Conservation (phyloP, 1,140 invertebrate species). For the Cotesia typhae region DNA sequence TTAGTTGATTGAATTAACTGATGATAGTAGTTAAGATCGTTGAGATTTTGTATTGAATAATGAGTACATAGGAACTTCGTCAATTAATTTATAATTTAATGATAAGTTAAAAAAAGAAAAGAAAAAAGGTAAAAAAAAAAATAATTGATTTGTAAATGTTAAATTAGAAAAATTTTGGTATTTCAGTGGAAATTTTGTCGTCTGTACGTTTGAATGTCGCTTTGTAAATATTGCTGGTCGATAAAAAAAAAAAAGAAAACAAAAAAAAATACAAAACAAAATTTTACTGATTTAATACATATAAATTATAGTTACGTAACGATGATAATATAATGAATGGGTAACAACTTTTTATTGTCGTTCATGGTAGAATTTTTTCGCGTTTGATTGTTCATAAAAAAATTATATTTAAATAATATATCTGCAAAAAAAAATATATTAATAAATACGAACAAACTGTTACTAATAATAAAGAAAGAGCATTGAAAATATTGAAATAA, state of each 20-base stretch:
- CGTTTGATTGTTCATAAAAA: slow-evolving; percentile 25
- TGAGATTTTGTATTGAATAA: too few species aligned
- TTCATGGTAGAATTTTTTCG: slow-evolving; percentile 32
- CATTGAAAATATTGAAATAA: neutral
- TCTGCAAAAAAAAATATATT: neutral
- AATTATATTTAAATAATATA: slow-evolving; percentile 3
- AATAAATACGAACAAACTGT: neutral
- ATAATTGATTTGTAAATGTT: neutral
- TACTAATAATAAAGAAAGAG: neutral
- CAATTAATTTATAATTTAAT: too few species aligned
- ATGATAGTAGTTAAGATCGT: too few species aligned
- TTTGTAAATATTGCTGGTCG: slow-evolving; percentile 41
- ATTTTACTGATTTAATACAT: slow-evolving; percentile 34
- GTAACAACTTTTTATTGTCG: slow-evolving; percentile 22
- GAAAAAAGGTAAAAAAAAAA: slow-evolving; percentile 24
- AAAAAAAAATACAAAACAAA: slow-evolving; percentile 6
- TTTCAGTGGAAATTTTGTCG: neutral
- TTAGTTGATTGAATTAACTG: too few species aligned
- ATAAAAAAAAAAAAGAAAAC: slow-evolving; percentile 5
- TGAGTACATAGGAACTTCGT: too few species aligned
- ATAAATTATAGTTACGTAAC: slow-evolving; percentile 39
- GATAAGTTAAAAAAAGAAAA: slow-evolving; percentile 11
- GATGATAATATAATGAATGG: slow-evolving; percentile 29
- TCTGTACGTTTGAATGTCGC: slow-evolving; percentile 40
- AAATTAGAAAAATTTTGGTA: neutral